Evolutionary conservation across 2,888 invertebrate genomes (phyloP), one percentile per base, ranked within the genome.

Genomic region (Nemapogon koenigi): DNA sequence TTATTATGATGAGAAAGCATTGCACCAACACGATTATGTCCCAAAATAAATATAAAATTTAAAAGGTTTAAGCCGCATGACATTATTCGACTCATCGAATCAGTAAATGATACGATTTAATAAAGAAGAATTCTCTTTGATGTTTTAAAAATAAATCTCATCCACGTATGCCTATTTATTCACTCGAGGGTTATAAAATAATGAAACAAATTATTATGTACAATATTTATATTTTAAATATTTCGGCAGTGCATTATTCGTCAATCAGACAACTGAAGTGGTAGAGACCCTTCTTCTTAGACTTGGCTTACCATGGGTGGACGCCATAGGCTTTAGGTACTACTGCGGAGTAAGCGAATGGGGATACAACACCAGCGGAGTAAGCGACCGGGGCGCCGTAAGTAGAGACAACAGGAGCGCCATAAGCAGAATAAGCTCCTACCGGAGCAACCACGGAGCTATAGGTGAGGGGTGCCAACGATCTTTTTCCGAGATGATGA

Each of bases 401-500:
- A 30, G 47, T 46, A 13, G 48, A 43, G 33, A 53, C 47, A 14
- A 67, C 57, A 3, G 78, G 65, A 1, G 62, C 53, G 46, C 65
- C 61, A 49, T 67, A 67, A 27, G 70, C 55, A 16, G 51, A 46
- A n/a, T 50, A 51, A 11, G 53, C 17, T 42, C 55, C 52, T 16
- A 57, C 50, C 40, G 51, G 49, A n/a, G 49, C 35, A 7, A 52
- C 46, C 8, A 60, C 55, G 35, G 66, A 73, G 39, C 62, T 56
- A 33, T 41, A 37, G 15, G 43, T 40, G 1, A 41, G 26, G 6
- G 43, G 43, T 8, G 39, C 30, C n/a, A 45, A 44, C 14, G 52
- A 52, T 28, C 53, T 67, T 52, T 79, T 79, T 51, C 54, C 55
- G 37, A 79, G 59, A 39, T 71, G 68, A 50, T 79, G 78, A 14